These are phyloP conservation scores for Ascaphus truei DNA, from an alignment of 2,113 vertebrate species.

Conservation along the genomic window DNA sequence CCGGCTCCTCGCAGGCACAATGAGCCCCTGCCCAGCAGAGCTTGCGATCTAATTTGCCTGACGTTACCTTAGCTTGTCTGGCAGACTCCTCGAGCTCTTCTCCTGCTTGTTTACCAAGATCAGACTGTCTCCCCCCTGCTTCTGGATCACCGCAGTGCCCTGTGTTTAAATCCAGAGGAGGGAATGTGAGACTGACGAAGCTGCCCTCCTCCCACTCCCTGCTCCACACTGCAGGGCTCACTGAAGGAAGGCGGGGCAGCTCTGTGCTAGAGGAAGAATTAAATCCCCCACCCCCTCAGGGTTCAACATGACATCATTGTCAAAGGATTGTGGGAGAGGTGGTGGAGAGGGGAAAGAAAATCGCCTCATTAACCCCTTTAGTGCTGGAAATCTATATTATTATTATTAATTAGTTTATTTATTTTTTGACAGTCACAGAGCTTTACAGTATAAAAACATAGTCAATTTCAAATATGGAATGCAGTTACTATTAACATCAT, in stretches of 20 bases:
- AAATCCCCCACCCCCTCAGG: conserved; percentile 32
- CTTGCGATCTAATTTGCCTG: no score
- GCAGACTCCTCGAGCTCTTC: not conserved
- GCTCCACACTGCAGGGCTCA: conserved; percentile 28
- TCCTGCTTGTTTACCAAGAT: not conserved
- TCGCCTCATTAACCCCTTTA: conserved; percentile 24
- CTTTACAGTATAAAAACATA: no score
- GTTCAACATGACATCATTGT: conserved; percentile 35
- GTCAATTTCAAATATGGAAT: no score
- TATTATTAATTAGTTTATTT: no score
- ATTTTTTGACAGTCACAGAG: no score
- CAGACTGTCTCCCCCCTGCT: not conserved
- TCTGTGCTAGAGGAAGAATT: conserved; percentile 36
- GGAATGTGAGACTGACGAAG: not conserved
- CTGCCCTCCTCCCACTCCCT: conserved; percentile 21
- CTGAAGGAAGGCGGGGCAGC: conserved; percentile 23
- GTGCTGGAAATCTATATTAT: no score
- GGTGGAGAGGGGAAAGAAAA: not conserved
- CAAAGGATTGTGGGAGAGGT: conserved; percentile 36
- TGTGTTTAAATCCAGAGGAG: not conserved
- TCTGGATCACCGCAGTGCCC: not conserved
- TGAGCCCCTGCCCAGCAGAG: no score
- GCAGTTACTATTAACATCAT: no score
- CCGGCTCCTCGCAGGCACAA: no score
- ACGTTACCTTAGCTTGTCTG: not conserved